Conservation (phyloP, 2,888 invertebrate species). For the Leptothorax acervorum region DNA sequence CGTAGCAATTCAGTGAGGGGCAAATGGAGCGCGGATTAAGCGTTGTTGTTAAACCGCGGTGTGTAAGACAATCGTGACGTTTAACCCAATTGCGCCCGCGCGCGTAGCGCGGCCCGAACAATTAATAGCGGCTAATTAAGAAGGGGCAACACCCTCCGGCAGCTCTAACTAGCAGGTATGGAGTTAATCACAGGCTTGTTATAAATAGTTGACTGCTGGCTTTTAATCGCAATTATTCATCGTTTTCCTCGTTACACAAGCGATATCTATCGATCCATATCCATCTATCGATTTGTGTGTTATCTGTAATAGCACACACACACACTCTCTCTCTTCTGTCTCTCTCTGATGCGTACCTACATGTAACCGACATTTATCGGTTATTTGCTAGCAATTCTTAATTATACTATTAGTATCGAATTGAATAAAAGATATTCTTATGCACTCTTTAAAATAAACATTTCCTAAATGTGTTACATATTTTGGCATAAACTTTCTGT, state of each 20-base stretch:
- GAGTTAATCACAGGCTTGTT: constrained; percentile 69
- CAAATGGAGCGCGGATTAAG: constrained; percentile 39
- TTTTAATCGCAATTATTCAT: constrained; percentile 68
- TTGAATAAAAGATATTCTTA: not conserved
- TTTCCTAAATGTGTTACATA: not conserved
- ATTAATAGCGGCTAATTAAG: constrained; percentile 73
- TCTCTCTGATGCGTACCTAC: not conserved
- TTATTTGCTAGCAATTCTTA: constrained; percentile 55
- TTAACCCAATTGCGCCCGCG: constrained; percentile 66
- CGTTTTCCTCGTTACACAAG: constrained; percentile 21
- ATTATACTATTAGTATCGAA: constrained; percentile 15
- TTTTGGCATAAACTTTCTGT: not conserved
- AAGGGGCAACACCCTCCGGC: constrained; percentile 48
- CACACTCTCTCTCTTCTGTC: too few relatives aligned
- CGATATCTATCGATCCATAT: constrained; percentile 2
- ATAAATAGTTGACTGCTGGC: constrained; percentile 62
- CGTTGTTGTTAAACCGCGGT: constrained; percentile 51
- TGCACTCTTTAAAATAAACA: not conserved
- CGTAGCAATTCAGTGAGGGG: not conserved
- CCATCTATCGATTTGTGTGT: not conserved
- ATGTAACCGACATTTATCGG: not conserved
- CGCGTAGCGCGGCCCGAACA: constrained; percentile 50
- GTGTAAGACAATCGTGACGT: constrained; percentile 66
- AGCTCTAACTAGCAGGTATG: constrained; percentile 35
- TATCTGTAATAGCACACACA: not conserved